Conservation (phyloP, 2,113 vertebrate species). For the Sinocyclocheilus anophthalmus region DNA sequence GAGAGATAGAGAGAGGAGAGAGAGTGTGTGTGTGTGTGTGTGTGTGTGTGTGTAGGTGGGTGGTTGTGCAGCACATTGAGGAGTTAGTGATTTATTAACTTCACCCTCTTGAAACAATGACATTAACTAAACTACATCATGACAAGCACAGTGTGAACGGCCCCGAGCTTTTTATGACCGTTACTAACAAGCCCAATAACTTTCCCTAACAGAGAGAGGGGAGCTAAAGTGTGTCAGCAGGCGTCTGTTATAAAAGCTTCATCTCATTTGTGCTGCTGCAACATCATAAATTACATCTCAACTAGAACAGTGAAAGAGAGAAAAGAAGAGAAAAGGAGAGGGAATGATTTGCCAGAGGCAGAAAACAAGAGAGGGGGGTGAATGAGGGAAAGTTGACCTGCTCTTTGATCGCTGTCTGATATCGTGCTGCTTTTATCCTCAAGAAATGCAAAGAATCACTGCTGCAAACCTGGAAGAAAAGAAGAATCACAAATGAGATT, state of each 20-base stretch:
- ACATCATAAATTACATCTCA: constrained; percentile 81
- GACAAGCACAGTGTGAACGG: constrained; percentile 74
- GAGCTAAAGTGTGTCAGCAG: constrained; percentile 75
- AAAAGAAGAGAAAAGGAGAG: constrained; percentile 50
- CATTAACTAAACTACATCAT: constrained; percentile 70
- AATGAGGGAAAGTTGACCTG: not conserved
- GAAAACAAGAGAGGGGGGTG: constrained; percentile 46
- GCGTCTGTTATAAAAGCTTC: constrained; percentile 73
- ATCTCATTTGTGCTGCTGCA: constrained; percentile 74
- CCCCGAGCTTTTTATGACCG: constrained; percentile 76
- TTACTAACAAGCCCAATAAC: constrained; percentile 81
- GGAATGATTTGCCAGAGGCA: constrained; percentile 44
- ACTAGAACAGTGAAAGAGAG: constrained; percentile 65
- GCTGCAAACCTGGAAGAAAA: not conserved
- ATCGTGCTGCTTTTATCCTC: not conserved
- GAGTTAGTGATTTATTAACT: constrained; percentile 75
- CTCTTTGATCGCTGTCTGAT: constrained; percentile 5
- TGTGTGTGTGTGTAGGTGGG: constrained; percentile 25
- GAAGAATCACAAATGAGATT: not conserved
- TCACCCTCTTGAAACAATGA: constrained; percentile 72
- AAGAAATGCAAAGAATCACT: not conserved
- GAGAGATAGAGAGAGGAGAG: not conserved
- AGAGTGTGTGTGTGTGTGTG: constrained; percentile 18
- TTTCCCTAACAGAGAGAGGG: constrained; percentile 69
- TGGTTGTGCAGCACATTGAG: constrained; percentile 14